A percentile compares a stretch with the other conserved stretches of the same genome.
phyloP scores from a whole-genome alignment of 37 sponge, comb jelly and placozoan species.

The Diacarnus erythraeanus region DNA sequence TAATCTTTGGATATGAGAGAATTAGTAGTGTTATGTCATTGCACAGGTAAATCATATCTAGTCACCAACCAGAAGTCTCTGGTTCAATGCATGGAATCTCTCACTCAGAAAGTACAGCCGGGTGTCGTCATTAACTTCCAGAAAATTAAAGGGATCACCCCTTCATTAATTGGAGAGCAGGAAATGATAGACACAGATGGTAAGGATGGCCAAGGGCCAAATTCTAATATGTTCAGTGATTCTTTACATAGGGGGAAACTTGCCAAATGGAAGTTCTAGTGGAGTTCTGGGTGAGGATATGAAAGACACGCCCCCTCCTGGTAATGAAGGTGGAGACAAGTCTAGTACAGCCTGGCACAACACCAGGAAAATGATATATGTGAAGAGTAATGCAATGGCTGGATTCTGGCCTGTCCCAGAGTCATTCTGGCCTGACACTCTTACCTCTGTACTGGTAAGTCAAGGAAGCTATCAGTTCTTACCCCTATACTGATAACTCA shows the following conservation, averaged over 20 bases:
- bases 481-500: too few relatives aligned
- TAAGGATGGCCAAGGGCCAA: too few relatives aligned
- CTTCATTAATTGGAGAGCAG: not conserved
- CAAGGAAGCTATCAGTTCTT: too few relatives aligned
- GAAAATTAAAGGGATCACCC: constrained; percentile 48
- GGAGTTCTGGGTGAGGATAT: not conserved
- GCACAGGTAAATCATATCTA: constrained; percentile 73
- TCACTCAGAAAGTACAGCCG: constrained; percentile 89
- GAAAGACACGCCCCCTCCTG: constrained; percentile 13
- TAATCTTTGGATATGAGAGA: too few relatives aligned
- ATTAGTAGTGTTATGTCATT: too few relatives aligned
- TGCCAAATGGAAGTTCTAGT: not conserved
- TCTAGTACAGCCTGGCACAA: constrained; percentile 46
- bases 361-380: constrained; percentile 86
- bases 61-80: constrained; percentile 78
- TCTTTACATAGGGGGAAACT: not conserved
- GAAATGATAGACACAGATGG: constrained; percentile 19
- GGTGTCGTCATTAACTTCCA: constrained; percentile 95
- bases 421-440: constrained; percentile 85
- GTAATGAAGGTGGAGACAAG: not conserved
- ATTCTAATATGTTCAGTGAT: too few relatives aligned
- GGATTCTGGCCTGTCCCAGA: constrained; percentile 99
- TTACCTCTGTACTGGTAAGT: constrained; percentile 59
- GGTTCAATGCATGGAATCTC: constrained; percentile 86
- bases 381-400: constrained; percentile 56